phyloP scores from a whole-genome alignment of 2,888 invertebrate species.

The Drosophila siamana region DNA sequence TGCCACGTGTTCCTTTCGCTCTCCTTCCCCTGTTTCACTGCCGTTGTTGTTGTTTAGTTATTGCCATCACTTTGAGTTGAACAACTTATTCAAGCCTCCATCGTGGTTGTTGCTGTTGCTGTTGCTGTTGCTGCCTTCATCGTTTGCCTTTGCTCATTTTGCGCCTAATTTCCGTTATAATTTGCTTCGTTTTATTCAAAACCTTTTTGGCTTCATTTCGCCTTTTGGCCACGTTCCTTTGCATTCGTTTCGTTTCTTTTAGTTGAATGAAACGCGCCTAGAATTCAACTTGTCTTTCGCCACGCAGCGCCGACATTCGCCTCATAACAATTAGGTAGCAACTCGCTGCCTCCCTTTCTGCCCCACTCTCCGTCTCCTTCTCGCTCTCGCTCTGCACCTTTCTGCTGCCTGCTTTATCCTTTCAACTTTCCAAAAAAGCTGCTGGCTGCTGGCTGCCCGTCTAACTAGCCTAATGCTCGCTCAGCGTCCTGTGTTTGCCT shows the following conservation, averaged over 20 bases:
- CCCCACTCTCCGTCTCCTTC: not conserved
- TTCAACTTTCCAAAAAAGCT: constrained; percentile 55
- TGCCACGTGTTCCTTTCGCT: constrained; percentile 39
- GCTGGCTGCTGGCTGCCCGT: constrained; percentile 29
- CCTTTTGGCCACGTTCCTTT: constrained; percentile 49
- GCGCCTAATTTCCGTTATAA: constrained; percentile 80
- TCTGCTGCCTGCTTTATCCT: constrained; percentile 47
- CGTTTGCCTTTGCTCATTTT: constrained; percentile 59
- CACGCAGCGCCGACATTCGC: constrained; percentile 52
- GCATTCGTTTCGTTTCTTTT: not conserved
- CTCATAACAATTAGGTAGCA: constrained; percentile 73
- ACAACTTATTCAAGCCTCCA: constrained; percentile 29
- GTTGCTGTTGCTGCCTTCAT: not conserved
- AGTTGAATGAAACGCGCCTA: constrained; percentile 33
- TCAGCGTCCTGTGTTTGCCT: not conserved
- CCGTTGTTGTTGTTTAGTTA: constrained; percentile 34
- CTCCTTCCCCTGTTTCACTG: not conserved
- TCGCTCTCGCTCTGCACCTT: not conserved
- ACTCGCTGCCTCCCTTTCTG: not conserved
- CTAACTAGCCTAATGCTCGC: constrained; percentile 37
- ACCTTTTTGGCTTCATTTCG: constrained; percentile 59
- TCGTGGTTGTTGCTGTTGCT: constrained; percentile 9
- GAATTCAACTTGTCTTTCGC: constrained; percentile 40
- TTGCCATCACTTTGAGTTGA: constrained; percentile 31
- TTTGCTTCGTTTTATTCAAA: constrained; percentile 75